phyloP scores from a whole-genome alignment of 2,797 vertebrate species.

The Phyllotis vaccarum region DNA sequence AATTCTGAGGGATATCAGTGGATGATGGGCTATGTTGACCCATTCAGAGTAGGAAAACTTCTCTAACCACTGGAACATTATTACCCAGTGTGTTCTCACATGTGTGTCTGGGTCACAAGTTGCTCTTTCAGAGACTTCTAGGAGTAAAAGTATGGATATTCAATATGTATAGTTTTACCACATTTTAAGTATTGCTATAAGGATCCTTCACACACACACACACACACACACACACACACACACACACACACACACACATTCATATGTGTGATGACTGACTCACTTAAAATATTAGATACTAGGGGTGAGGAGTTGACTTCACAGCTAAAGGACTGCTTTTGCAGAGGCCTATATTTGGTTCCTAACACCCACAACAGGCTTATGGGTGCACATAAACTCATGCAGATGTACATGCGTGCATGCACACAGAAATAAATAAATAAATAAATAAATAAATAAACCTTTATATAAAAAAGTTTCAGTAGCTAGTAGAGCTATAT shows the following conservation, averaged over 20 bases:
- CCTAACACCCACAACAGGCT: not conserved
- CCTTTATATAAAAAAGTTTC: not conserved
- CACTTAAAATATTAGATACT: constrained; percentile 13
- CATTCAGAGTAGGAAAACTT: not conserved
- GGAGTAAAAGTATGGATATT: not conserved
- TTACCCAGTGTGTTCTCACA: not conserved
- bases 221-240: no score
- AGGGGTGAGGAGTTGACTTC: not conserved
- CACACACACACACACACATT: no score
- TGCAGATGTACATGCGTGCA: not conserved
- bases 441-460: no score
- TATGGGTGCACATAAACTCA: not conserved
- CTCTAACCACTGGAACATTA: not conserved
- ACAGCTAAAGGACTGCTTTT: not conserved
- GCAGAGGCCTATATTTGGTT: not conserved
- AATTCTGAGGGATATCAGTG: not conserved
- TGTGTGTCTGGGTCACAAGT: not conserved
- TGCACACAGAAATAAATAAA: not conserved
- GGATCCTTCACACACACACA: not conserved
- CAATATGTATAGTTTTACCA: not conserved
- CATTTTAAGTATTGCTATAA: not conserved
- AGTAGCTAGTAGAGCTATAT: not conserved
- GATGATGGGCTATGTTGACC: not conserved
- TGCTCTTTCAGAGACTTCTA: not conserved
- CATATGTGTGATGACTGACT: not conserved